Conservation (phyloP, 2,888 invertebrate genomes). For the Apamea monoglypha region DNA sequence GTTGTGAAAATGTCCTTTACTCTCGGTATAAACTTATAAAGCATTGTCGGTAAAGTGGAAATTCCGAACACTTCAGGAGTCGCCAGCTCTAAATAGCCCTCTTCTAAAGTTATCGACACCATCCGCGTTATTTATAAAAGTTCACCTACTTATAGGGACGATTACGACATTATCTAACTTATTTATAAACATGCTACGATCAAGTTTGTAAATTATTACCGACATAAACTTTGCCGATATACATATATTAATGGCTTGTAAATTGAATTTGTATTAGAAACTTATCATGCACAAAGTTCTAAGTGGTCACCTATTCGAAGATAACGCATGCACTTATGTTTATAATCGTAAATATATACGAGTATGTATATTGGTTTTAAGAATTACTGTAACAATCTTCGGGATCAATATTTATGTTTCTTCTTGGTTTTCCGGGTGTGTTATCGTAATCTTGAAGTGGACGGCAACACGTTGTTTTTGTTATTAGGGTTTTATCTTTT, state of each 20-base stretch:
- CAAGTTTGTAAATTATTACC: constrained; percentile 54
- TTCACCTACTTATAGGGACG: constrained; percentile 31
- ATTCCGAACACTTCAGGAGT: constrained; percentile 30
- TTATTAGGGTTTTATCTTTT: constrained; percentile 38
- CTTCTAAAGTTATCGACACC: constrained; percentile 52
- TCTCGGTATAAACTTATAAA: neutral
- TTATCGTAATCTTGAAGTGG: constrained; percentile 41
- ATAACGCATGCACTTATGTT: neutral
- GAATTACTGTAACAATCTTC: constrained; percentile 40
- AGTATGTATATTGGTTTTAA: constrained; percentile 5
- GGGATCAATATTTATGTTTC: constrained; percentile 40
- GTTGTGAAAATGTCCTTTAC: constrained; percentile 4
- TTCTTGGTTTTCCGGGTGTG: constrained; percentile 43
- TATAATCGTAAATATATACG: constrained; percentile 9
- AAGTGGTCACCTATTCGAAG: neutral
- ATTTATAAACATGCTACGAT: constrained; percentile 48
- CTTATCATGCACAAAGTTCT: constrained; percentile 18
- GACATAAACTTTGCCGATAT: constrained; percentile 32
- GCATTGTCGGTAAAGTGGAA: constrained; percentile 15
- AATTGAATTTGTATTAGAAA: constrained; percentile 46
- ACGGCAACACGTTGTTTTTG: constrained; percentile 33
- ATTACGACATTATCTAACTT: constrained; percentile 41
- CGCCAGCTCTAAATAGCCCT: constrained; percentile 46
- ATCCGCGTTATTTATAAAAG: constrained; percentile 61
- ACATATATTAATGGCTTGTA: constrained; percentile 28